These are phyloP conservation scores for Artibeus jamaicensis DNA, from an alignment of 2,797 vertebrate species.

Conservation along the genomic window DNA sequence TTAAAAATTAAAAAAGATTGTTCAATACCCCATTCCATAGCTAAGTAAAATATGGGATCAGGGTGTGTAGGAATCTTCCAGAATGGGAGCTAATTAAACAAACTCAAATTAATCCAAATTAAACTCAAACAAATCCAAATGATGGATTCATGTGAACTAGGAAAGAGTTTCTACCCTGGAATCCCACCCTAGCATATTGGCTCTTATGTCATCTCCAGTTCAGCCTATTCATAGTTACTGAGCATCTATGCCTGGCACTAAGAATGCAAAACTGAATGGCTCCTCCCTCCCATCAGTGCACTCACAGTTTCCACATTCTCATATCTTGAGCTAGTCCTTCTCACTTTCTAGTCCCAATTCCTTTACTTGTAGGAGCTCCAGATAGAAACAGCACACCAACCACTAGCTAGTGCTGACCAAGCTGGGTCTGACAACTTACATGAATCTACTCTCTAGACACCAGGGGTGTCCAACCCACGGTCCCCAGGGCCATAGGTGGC, in stretches of 20 bases:
- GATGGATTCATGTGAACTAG: neutral
- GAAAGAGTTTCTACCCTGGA: neutral
- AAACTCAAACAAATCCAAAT: no score
- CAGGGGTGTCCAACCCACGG: no score
- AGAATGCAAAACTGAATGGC: neutral
- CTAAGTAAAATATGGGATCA: neutral
- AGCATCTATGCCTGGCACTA: neutral
- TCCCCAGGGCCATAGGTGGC: no score
- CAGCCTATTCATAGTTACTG: neutral
- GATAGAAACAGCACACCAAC: neutral
- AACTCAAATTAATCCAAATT: no score
- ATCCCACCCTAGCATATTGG: neutral
- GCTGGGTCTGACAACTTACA: neutral
- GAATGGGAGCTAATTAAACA: neutral
- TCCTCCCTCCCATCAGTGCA: neutral
- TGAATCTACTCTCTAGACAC: neutral
- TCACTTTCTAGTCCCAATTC: neutral
- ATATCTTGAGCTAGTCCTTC: neutral
- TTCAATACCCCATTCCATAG: neutral
- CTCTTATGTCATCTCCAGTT: neutral
- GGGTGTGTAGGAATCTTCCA: neutral
- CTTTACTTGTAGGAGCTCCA: neutral
- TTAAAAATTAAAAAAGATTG: neutral
- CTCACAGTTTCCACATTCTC: neutral
- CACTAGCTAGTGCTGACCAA: neutral